Evolutionary conservation across 2,888 invertebrate genomes (phyloP).

Genomic region (Lasius fuliginosus): DNA sequence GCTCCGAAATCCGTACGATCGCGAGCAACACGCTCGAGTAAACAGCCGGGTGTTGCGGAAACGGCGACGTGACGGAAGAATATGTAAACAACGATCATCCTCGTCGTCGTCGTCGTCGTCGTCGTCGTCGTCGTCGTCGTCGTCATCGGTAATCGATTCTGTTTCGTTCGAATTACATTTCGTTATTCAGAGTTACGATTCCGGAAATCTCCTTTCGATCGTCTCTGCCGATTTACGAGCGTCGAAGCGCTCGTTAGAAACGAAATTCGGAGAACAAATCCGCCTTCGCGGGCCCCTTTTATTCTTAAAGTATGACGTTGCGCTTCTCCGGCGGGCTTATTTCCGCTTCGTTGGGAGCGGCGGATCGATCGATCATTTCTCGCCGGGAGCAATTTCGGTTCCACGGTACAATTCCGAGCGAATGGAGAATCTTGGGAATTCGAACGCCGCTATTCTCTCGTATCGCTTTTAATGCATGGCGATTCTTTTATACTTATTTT

Average conservation of each 20-base stretch:
- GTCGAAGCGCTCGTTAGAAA: constrained; percentile 14
- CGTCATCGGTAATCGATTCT: constrained; percentile 3
- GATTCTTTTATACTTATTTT: not conserved
- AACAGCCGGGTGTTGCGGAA: constrained; percentile 44
- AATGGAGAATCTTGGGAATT: constrained; percentile 47
- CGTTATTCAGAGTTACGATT: not conserved
- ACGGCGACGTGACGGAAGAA: constrained; percentile 15
- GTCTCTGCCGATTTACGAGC: constrained; percentile 20
- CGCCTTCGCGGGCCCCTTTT: not conserved
- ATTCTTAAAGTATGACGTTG: constrained; percentile 22
- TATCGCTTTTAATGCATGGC: not conserved
- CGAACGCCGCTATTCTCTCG: constrained; percentile 4
- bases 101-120: not conserved
- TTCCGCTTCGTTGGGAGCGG: constrained; percentile 48
- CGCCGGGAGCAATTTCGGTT: constrained; percentile 65
- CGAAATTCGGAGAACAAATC: constrained; percentile 16
- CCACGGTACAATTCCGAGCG: constrained; percentile 60
- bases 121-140: not conserved
- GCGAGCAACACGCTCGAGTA: constrained; percentile 32
- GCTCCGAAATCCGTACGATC: constrained; percentile 30
- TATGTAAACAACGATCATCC: constrained; percentile 36
- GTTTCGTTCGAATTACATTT: not conserved
- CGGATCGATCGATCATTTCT: constrained; percentile 64
- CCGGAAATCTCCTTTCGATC: not conserved
- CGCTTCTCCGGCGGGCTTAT: constrained; percentile 49